Evolutionary conservation across 2,888 invertebrate species (phyloP).

Genomic region (Ashinkailepas kermadecensis): DNA sequence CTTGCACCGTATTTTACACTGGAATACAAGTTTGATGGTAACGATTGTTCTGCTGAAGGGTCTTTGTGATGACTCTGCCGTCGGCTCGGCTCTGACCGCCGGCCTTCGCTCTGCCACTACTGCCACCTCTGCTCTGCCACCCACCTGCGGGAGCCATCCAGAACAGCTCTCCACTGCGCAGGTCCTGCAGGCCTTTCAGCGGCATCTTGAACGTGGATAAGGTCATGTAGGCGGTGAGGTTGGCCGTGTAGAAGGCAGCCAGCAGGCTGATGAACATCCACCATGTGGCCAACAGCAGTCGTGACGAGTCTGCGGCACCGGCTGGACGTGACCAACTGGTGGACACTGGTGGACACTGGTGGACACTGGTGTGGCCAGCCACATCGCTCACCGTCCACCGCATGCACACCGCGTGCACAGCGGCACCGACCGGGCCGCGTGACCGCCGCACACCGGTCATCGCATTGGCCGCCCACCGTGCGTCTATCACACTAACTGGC

Average conservation of each 20-base stretch:
- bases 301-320: conserved; percentile 59
- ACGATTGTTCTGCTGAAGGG: no score
- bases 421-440: background rate
- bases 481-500: background rate
- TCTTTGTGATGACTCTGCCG: no score
- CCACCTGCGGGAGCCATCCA: background rate
- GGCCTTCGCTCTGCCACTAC: no score
- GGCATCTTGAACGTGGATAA: conserved; percentile 68
- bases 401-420: background rate
- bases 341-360: no score
- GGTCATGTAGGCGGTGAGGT: conserved; percentile 79
- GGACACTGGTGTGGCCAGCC: background rate
- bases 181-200: conserved; percentile 56
- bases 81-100: no score
- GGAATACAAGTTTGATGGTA: no score
- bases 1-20: no score
- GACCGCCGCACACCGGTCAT: no score
- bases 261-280: conserved; percentile 82
- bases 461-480: background rate
- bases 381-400: background rate
- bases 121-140: background rate
- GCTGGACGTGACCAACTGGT: no score
- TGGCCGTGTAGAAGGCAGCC: conserved; percentile 84
- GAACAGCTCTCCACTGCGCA: conserved; percentile 39
- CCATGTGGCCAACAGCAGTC: conserved; percentile 80